Conservation (phyloP, 2,797 vertebrate species). For the Choloepus didactylus region DNA sequence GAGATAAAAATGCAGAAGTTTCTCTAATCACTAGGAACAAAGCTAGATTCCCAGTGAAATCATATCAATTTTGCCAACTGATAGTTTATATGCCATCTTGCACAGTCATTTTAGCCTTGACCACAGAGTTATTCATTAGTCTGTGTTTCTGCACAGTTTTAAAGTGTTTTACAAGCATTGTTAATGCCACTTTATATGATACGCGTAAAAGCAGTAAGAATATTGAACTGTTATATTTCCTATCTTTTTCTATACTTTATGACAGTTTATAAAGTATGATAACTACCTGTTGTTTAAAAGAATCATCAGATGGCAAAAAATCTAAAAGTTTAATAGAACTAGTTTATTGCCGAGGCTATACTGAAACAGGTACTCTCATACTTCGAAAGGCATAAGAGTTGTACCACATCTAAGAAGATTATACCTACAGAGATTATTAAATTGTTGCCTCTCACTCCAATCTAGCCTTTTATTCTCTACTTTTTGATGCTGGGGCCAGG, state of each 20-base stretch:
- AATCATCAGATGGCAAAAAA: not conserved
- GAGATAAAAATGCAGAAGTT: not conserved
- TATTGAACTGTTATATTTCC: not conserved
- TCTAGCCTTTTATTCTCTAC: not conserved
- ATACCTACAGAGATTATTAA: not conserved
- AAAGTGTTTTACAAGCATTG: not conserved
- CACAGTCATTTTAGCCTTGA: not conserved
- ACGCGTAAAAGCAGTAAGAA: not conserved
- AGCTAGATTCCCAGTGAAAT: not conserved
- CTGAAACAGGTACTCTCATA: not conserved
- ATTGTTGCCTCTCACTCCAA: not conserved
- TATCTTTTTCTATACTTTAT: not conserved
- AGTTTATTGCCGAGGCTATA: not conserved
- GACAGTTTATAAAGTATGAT: constrained; percentile 14
- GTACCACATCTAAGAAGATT: not conserved
- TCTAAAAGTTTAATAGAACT: not conserved
- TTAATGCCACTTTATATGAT: not conserved
- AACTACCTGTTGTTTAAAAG: constrained; percentile 4
- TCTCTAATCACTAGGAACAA: not conserved
- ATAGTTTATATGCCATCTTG: not conserved
- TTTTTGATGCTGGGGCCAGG: not conserved
- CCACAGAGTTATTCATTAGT: not conserved
- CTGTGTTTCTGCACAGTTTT: not conserved
- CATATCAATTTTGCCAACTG: not conserved
- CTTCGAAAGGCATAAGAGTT: not conserved